phyloP scores from a whole-genome alignment of 2,888 invertebrate species.

The Cheilosia vulpina region DNA sequence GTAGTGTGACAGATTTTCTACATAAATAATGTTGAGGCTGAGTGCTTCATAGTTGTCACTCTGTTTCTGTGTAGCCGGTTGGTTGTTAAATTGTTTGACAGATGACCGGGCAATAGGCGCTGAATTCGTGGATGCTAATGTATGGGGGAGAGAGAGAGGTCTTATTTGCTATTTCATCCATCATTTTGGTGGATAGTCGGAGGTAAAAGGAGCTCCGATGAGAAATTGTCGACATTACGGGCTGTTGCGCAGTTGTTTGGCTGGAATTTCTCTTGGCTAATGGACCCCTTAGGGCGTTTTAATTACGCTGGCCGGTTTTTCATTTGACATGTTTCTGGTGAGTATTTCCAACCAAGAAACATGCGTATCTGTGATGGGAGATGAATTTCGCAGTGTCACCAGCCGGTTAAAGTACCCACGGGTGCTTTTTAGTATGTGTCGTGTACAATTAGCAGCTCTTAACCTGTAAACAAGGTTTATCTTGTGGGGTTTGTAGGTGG shows the following conservation, averaged over 20 bases:
- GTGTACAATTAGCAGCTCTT: slow-evolving; percentile 48
- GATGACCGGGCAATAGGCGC: slow-evolving; percentile 20
- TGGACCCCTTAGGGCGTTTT: slow-evolving; percentile 59
- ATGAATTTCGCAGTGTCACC: slow-evolving; percentile 6
- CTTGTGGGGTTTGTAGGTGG: not conserved
- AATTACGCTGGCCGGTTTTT: slow-evolving; percentile 50
- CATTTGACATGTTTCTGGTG: slow-evolving; percentile 18
- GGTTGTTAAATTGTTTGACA: slow-evolving; percentile 37
- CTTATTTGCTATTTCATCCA: slow-evolving; percentile 53
- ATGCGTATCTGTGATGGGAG: slow-evolving; percentile 7
- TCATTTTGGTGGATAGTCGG: slow-evolving; percentile 3
- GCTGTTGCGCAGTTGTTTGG: slow-evolving; percentile 4
- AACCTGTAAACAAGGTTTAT: slow-evolving; percentile 10
- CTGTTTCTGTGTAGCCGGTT: not conserved
- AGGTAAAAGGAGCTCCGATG: slow-evolving; percentile 14
- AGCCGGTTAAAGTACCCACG: slow-evolving; percentile 49
- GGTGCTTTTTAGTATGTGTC: slow-evolving; percentile 46
- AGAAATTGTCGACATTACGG: slow-evolving; percentile 6
- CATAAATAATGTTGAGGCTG: slow-evolving; percentile 34
- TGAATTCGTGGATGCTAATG: slow-evolving; percentile 44
- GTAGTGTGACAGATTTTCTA: slow-evolving; percentile 52
- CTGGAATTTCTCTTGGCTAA: slow-evolving; percentile 14
- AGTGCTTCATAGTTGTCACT: slow-evolving; percentile 53
- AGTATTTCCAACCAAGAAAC: not conserved
- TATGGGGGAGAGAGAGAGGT: slow-evolving; percentile 4